Evolutionary conservation across 2,113 vertebrate species (phyloP).

Genomic region (Lepus europaeus): DNA sequence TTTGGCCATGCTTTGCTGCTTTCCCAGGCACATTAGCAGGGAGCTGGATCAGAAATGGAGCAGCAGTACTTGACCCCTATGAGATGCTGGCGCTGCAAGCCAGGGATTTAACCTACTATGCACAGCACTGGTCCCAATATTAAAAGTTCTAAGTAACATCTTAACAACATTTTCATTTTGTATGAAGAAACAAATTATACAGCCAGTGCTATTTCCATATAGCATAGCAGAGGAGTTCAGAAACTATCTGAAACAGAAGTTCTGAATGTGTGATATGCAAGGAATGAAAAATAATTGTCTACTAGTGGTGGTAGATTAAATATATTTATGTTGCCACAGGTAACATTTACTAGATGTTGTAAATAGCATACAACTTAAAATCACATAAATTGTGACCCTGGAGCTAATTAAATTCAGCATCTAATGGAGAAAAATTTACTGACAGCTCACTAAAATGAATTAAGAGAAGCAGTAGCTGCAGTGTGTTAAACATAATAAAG

Average conservation of each 20-base stretch:
- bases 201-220: background rate
- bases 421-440: conserved; percentile 87
- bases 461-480: conserved; percentile 82
- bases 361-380: conserved; percentile 84
- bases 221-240: background rate
- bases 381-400: conserved; percentile 82
- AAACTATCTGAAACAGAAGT: conserved; percentile 61
- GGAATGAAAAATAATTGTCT: conserved; percentile 83
- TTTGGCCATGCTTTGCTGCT: no score
- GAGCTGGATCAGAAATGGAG: no score
- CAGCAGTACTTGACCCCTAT: no score
- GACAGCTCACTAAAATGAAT: conserved; percentile 86
- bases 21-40: no score
- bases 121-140: background rate
- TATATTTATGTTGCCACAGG: conserved; percentile 83
- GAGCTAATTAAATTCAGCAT: conserved; percentile 86
- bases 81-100: no score
- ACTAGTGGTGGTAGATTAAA: conserved; percentile 80
- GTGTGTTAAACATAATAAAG: conserved; percentile 85
- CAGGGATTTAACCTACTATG: no score
- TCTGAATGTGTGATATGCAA: conserved; percentile 68
- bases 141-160: background rate
- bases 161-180: background rate
- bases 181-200: background rate
- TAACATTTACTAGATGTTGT: conserved; percentile 83